Evolutionary conservation across 2,113 vertebrate species (phyloP), one percentile per base, ranked within the genome.

Genomic region (Thunnus thynnus): DNA sequence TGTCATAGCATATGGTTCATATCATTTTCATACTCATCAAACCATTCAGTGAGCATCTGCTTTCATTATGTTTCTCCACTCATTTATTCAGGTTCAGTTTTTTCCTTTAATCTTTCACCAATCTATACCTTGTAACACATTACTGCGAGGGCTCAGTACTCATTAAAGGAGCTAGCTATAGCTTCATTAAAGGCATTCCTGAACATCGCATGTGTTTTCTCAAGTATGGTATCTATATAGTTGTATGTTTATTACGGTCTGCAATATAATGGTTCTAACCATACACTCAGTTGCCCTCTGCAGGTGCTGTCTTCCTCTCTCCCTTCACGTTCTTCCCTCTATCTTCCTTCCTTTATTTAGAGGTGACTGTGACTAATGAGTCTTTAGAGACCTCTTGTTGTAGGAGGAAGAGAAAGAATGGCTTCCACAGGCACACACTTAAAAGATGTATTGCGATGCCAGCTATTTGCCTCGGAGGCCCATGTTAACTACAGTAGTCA

Each of bases 331-430:
- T 46, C 70, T 76, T 72, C 78, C 76, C 60, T 83, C 72, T 55
- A 56, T 73, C 76, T 80, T 85, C 72, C 76, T 86, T 75, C 64
- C 71, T 88, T 75, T 82, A 84, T 76, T 84, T 72, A 87, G 88
- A 91, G 88, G 89, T 92, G 93, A 93, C 88, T 89, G 83, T 93
- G 91, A 94, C 88, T 90, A 93, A 94, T 93, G 92, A 91, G 91
- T 91, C 93, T 92, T 91, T 71, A 57, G 92, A 89, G 92, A 92
- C 88, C 92, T 91, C 87, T 92, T 92, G 83, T 88, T 94, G 91
- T 86, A 83, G 80, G 78, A 83, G 77, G 72, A 66, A 63, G 70
- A 73, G 70, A 86, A 90, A 89, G 84, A 88, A 90, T 83, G 88
- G 69, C 88, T 90, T 92, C 88, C 76, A 92, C 86, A 74, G 80